A percentile compares a stretch with the other conserved stretches of the same genome.
phyloP scores from a whole-genome alignment of 2,888 invertebrate genomes.

The Melieria crassipennis region DNA sequence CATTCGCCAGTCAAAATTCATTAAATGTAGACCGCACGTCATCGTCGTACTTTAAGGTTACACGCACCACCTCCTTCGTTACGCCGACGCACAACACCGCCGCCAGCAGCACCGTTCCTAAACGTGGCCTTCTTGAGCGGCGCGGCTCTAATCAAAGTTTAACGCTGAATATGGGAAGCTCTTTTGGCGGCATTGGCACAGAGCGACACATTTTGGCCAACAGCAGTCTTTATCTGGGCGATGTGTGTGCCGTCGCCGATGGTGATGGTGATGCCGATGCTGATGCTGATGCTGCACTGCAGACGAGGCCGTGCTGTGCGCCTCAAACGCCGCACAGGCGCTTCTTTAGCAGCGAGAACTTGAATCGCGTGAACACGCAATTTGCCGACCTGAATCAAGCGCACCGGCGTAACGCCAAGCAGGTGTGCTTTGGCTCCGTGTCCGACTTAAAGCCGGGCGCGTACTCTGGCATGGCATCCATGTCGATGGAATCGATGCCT shows the following conservation, averaged over 20 bases:
- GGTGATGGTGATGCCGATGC: conserved; percentile 7
- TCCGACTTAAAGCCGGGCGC: conserved; percentile 63
- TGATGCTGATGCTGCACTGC: conserved; percentile 21
- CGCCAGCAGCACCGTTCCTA: conserved; percentile 50
- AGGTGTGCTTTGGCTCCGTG: conserved; percentile 64
- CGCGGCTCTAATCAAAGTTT: conserved; percentile 91
- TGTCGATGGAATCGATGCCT: conserved; percentile 9
- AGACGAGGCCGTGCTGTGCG: conserved; percentile 44
- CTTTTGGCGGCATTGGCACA: conserved; percentile 44
- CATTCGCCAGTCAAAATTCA: conserved; percentile 70
- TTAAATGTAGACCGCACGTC: conserved; percentile 57
- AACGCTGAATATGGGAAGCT: conserved; percentile 74
- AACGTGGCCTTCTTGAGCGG: conserved; percentile 79
- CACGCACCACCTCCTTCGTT: conserved; percentile 46
- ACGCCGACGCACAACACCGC: conserved; percentile 40
- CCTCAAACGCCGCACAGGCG: conserved; percentile 60
- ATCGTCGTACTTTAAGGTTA: conserved; percentile 33
- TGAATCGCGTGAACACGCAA: conserved; percentile 56
- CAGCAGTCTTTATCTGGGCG: conserved; percentile 41
- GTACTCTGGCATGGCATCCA: neutral
- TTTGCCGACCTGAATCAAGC: conserved; percentile 57
- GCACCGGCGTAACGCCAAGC: conserved; percentile 53
- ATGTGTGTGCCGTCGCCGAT: conserved; percentile 39
- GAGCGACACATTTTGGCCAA: conserved; percentile 44
- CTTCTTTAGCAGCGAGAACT: conserved; percentile 65